Percentiles rank a stretch among this genome's conserved stretches.
These are phyloP conservation scores for Zoanthus sansibaricus DNA, from an alignment of 92 coral and sea anemone species.

Conservation along the genomic window DNA sequence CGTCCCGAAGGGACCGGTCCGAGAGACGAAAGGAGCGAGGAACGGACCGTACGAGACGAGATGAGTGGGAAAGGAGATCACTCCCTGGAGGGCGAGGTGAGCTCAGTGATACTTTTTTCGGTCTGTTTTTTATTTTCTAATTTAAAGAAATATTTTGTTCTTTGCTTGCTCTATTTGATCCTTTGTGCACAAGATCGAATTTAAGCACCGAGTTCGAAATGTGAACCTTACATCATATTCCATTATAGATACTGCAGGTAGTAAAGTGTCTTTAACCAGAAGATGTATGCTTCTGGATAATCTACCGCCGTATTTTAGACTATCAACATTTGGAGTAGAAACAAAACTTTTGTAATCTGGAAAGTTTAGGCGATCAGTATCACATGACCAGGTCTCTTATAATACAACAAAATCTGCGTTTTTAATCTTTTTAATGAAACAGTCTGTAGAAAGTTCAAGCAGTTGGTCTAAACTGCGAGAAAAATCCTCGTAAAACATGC, in stretches of 20 bases:
- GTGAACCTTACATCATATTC: background rate
- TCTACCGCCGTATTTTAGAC: background rate
- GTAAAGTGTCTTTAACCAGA: slow-evolving; percentile 8
- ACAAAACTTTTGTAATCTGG: slow-evolving; percentile 9
- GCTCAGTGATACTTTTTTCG: no score
- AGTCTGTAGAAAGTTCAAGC: background rate
- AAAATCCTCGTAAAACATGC: background rate
- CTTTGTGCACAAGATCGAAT: no score
- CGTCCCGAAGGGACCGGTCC: no score
- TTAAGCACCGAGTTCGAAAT: background rate
- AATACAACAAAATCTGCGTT: slow-evolving; percentile 7
- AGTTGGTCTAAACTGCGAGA: slow-evolving; percentile 13
- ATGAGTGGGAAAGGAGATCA: no score
- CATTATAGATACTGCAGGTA: background rate
- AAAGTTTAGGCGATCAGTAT: background rate
- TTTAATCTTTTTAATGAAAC: background rate
- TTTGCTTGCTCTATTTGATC: no score
- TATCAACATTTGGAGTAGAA: slow-evolving; percentile 1
- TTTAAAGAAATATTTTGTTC: no score
- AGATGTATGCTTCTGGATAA: background rate
- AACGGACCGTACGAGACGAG: no score
- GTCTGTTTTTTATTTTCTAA: no score
- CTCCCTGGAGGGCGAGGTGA: no score
- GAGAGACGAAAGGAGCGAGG: no score
- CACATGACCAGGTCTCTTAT: slow-evolving; percentile 3